A percentile compares a stretch with the other conserved stretches of the same genome.
Evolutionary conservation across 2,797 vertebrate species (phyloP).

Genomic region (Morelia viridis): DNA sequence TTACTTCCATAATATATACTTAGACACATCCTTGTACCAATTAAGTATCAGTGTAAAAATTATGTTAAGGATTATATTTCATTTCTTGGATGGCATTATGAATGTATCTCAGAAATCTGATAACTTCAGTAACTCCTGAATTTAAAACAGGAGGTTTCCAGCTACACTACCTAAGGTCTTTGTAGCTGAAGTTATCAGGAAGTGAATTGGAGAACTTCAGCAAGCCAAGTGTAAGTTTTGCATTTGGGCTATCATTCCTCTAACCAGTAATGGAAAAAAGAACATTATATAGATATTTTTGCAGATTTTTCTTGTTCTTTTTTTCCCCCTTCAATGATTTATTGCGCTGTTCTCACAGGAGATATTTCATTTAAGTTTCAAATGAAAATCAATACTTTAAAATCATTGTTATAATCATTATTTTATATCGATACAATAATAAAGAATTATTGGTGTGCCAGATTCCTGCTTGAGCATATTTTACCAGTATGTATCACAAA

Average conservation of each 20-base stretch:
- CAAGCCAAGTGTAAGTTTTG: neutral
- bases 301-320: neutral
- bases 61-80: constrained; percentile 47
- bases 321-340: neutral
- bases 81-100: constrained; percentile 28
- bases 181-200: neutral
- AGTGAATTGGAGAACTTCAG: neutral
- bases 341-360: neutral
- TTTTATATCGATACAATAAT: neutral
- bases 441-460: neutral
- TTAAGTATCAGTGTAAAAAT: constrained; percentile 61
- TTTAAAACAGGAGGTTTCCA: neutral
- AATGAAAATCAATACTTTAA: neutral
- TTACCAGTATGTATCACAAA: neutral
- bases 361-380: accelerated
- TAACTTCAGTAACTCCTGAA: too few species aligned
- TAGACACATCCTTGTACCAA: neutral
- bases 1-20: too few species aligned
- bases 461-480: neutral
- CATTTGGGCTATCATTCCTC: neutral
- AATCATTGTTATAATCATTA: neutral
- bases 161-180: neutral
- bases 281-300: neutral
- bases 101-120: neutral
- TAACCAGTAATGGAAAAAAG: neutral